Evolutionary conservation across 2,888 invertebrate species (phyloP).

Genomic region (Plutella xylostella): DNA sequence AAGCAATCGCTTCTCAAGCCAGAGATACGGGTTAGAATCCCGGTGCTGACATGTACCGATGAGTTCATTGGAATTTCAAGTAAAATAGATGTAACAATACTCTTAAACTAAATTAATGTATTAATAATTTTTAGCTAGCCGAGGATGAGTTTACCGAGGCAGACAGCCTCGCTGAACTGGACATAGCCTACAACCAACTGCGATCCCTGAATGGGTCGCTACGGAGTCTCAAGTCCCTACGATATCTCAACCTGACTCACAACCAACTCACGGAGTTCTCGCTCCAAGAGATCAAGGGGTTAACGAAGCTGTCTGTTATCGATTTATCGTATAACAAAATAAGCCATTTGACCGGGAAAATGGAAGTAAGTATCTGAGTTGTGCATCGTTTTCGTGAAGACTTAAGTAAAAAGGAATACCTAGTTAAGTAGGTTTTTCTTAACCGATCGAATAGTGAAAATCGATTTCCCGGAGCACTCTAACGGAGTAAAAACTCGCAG

Average conservation of each 20-base stretch:
- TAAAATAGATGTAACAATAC: too few species aligned
- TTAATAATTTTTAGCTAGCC: conserved; percentile 62
- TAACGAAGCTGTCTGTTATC: conserved; percentile 76
- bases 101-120: neutral
- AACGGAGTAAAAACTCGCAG: too few species aligned
- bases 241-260: conserved; percentile 79
- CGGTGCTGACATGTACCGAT: too few species aligned
- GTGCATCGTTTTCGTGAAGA: too few species aligned
- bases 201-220: conserved; percentile 79
- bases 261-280: conserved; percentile 83
- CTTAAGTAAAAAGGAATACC: neutral
- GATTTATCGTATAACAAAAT: conserved; percentile 85
- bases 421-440: too few species aligned
- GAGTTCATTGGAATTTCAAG: too few species aligned
- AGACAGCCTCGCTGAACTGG: conserved; percentile 75
- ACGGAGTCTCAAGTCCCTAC: conserved; percentile 74
- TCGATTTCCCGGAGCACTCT: too few species aligned
- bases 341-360: conserved; percentile 72
- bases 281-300: conserved; percentile 81
- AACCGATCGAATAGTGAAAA: too few species aligned
- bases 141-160: conserved; percentile 82
- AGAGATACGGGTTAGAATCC: too few species aligned
- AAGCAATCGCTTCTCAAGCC: too few species aligned
- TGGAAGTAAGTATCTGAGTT: conserved; percentile 61
- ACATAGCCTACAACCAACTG: conserved; percentile 79